Evolutionary conservation across 2,797 vertebrate species (phyloP).

Genomic region (Aulostomus chinensis): DNA sequence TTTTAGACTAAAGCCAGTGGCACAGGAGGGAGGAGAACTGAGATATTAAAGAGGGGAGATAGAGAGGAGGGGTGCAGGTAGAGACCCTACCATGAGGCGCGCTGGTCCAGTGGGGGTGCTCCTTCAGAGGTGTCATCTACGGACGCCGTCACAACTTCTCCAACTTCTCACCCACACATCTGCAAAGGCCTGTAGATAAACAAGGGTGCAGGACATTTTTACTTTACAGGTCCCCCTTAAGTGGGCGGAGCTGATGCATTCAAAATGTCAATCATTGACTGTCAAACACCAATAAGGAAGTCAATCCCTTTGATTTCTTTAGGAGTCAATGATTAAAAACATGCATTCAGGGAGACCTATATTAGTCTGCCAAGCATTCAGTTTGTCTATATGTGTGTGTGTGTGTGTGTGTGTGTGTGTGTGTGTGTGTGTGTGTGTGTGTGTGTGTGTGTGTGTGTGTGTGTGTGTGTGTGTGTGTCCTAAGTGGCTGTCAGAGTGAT

Average conservation of each 20-base stretch:
- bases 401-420: constrained; percentile 9
- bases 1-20: constrained; percentile 19
- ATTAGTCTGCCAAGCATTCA: constrained; percentile 10
- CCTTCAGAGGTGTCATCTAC: neutral
- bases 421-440: constrained; percentile 18
- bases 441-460: too few relatives aligned
- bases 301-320: constrained; percentile 59
- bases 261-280: constrained; percentile 80
- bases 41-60: neutral
- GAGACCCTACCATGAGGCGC: constrained; percentile 53
- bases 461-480: too few relatives aligned
- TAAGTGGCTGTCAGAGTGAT: constrained; percentile 56
- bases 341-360: constrained; percentile 37
- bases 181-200: constrained; percentile 60
- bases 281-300: constrained; percentile 68
- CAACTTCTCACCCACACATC: constrained; percentile 19
- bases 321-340: constrained; percentile 72
- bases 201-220: constrained; percentile 47
- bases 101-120: constrained; percentile 19
- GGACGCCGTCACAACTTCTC: constrained; percentile 11
- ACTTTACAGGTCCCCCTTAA: constrained; percentile 35
- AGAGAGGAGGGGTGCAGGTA: neutral
- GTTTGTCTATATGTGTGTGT: constrained; percentile 4
- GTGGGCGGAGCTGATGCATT: constrained; percentile 52
- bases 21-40: neutral